These are phyloP conservation scores for Chymomyza amoena DNA, from an alignment of 2,888 invertebrate species.

Conservation along the genomic window DNA sequence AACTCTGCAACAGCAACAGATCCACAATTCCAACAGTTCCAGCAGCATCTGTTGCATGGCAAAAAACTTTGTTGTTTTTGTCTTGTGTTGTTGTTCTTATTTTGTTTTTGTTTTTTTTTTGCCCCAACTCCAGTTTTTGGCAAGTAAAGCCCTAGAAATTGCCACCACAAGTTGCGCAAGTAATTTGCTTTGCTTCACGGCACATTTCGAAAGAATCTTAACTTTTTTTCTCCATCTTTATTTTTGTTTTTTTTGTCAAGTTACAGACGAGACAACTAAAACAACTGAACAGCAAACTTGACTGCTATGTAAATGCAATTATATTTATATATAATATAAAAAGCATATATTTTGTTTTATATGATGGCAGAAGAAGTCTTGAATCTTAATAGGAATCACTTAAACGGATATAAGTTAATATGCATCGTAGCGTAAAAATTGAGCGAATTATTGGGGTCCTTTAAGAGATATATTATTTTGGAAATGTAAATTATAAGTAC, in stretches of 20 bases:
- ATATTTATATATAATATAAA: not conserved
- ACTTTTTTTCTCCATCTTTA: not conserved
- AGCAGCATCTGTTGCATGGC: conserved; percentile 64
- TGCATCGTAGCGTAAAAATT: no score
- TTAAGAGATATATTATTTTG: no score
- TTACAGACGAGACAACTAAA: not conserved
- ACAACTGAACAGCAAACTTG: not conserved
- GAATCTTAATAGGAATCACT: not conserved
- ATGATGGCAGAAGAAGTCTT: not conserved
- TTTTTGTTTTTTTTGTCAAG: not conserved
- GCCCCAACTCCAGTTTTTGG: not conserved
- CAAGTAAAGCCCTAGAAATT: conserved; percentile 46
- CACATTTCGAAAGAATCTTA: not conserved
- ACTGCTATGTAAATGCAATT: not conserved
- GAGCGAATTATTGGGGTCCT: no score
- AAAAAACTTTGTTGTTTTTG: conserved; percentile 44
- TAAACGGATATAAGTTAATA: no score
- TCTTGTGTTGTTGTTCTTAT: not conserved
- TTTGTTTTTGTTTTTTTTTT: conserved; percentile 6
- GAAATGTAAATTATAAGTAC: no score
- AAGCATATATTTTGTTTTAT: not conserved
- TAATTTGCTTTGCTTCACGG: conserved; percentile 43
- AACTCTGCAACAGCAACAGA: conserved; percentile 38
- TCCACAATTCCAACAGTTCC: conserved; percentile 34
- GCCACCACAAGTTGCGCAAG: conserved; percentile 45